Evolutionary conservation across 2,113 vertebrate genomes (phyloP).

Genomic region (Azemiops feae): DNA sequence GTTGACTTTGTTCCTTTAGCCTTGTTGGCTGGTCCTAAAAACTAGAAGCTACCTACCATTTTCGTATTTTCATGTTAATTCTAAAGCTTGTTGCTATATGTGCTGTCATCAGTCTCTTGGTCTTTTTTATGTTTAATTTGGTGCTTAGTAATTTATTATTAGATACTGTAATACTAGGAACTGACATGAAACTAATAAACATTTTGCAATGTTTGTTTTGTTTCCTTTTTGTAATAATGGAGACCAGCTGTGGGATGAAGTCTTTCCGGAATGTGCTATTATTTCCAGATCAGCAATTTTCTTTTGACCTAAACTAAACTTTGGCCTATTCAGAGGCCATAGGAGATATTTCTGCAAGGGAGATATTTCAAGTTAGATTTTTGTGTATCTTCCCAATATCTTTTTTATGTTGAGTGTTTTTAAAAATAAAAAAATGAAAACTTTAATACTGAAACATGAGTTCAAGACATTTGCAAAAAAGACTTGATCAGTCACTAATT

Average conservation of each 20-base stretch:
- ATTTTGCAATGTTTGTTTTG: constrained; percentile 50
- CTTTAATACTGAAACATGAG: constrained; percentile 60
- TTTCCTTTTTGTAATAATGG: constrained; percentile 45
- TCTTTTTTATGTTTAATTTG: not conserved
- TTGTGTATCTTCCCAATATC: constrained; percentile 30
- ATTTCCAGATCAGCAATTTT: constrained; percentile 77
- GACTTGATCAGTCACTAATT: constrained; percentile 21
- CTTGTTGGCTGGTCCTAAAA: not conserved
- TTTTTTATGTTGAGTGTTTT: constrained; percentile 38
- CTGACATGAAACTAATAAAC: constrained; percentile 1
- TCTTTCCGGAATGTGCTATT: constrained; percentile 71
- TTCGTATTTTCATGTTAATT: not conserved
- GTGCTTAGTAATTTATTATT: not conserved
- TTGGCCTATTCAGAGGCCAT: constrained; percentile 52
- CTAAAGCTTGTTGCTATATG: not conserved
- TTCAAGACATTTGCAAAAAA: constrained; percentile 40
- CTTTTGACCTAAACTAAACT: constrained; percentile 76
- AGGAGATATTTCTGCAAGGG: constrained; percentile 60
- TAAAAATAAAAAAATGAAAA: constrained; percentile 23
- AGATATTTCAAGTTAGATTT: constrained; percentile 60
- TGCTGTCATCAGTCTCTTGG: not conserved
- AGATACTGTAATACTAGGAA: not conserved
- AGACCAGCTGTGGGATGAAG: constrained; percentile 57
- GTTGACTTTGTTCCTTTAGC: not conserved
- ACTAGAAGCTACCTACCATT: not conserved